Evolutionary conservation across 1,140 invertebrate species (phyloP), one percentile per base, ranked within the genome.

Genomic region (Drosophila burlai): DNA sequence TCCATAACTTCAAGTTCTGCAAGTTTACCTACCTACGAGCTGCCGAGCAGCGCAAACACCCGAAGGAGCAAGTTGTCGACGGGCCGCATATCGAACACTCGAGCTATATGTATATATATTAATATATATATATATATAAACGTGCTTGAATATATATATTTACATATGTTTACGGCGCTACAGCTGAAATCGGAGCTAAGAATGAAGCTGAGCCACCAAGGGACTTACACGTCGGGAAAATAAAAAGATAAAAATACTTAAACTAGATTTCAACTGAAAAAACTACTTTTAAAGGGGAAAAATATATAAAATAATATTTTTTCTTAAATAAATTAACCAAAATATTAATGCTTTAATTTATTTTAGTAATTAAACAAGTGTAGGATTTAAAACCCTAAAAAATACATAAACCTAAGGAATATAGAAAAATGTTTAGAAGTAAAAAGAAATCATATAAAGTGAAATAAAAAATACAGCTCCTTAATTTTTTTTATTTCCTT

Each of bases 1-100:
- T 90, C 85, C 85, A 90, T 89, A 90, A 89, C 85, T 89, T 90
- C 69, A 90, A 89, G 81, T 89, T 89, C 76, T 84, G 81, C 78
- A 90, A 89, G 81, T 89, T 89, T 89, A 72, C 68, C 66, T 81
- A 76, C 61, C 50, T 52, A 52, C 72, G 58, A 73, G 36, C 46
- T 29, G 52, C 18, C 52, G 52, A 38, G 54, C 54, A 57, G 34
- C 54, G 36, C 15, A 57, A 57, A 43, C 57, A 26, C 57, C 54
- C 49, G 34, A 31, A 58, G 24, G 64, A 77, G 46, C 45, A 68
- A 77, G 54, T 61, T 76, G 81, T 68, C 59, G 47, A 40, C 75
- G 46, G 65, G 65, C 74, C 74, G 68, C 73, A 72, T 83, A 89
- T 89, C 74, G 84, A 89, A 89, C 84, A 89, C 84, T 89, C 81